Percentiles rank a stretch among this genome's conserved stretches.
Evolutionary conservation across 2,888 invertebrate genomes (phyloP).

Genomic region (Endomychus coccineus): DNA sequence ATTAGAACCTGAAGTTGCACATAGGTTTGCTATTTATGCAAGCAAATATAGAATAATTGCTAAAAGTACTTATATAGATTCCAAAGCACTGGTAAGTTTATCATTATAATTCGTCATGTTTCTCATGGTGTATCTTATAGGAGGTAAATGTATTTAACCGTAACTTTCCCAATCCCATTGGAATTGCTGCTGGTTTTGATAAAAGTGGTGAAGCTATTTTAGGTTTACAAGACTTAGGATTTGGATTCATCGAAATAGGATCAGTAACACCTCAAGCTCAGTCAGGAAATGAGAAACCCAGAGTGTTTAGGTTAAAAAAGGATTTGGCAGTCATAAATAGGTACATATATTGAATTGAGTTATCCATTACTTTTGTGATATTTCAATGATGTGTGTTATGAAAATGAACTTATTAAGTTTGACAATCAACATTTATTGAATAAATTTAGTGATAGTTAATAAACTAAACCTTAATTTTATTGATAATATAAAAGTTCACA

Average conservation of each 20-base stretch:
- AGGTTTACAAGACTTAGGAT: conserved; percentile 77
- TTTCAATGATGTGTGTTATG: too few species aligned
- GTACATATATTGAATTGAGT: conserved; percentile 25
- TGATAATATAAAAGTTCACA: too few species aligned
- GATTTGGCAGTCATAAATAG: conserved; percentile 90
- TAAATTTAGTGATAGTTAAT: too few species aligned
- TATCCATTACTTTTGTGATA: background rate
- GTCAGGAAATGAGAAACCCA: conserved; percentile 83
- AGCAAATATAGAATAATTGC: conserved; percentile 72
- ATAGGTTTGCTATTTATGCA: conserved; percentile 66
- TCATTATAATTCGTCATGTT: conserved; percentile 2
- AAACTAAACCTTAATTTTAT: too few species aligned
- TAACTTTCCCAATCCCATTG: conserved; percentile 80
- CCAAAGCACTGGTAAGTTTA: conserved; percentile 53
- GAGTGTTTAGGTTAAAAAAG: conserved; percentile 80
- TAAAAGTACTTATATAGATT: conserved; percentile 52
- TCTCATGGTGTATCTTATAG: conserved; percentile 43
- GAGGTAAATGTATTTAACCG: conserved; percentile 63
- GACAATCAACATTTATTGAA: too few species aligned
- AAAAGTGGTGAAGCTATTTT: conserved; percentile 89
- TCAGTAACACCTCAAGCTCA: conserved; percentile 93
- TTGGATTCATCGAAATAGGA: conserved; percentile 94
- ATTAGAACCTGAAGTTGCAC: conserved; percentile 76
- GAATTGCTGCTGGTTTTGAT: conserved; percentile 98
- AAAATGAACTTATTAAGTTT: too few species aligned